A percentile compares a stretch with the other conserved stretches of the same genome.
phyloP scores from a whole-genome alignment of 1,140 invertebrate species.

The Leptinotarsa texana region DNA sequence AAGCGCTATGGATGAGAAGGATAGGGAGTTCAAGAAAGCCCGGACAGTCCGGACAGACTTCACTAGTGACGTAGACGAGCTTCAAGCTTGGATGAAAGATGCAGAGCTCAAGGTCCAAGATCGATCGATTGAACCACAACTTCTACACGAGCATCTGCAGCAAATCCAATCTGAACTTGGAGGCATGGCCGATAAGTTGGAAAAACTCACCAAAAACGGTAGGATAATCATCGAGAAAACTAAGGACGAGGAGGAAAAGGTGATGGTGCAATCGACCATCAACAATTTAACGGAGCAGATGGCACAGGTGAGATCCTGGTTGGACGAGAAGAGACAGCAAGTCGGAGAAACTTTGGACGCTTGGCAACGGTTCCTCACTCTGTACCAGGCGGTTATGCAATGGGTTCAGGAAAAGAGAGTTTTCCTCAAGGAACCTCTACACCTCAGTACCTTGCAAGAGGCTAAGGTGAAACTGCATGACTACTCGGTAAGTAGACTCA shows the following conservation, averaged over 20 bases:
- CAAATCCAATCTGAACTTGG: slow-evolving; percentile 76
- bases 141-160: slow-evolving; percentile 76
- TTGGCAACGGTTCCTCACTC: slow-evolving; percentile 81
- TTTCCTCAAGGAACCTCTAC: slow-evolving; percentile 77
- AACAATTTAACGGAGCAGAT: slow-evolving; percentile 77
- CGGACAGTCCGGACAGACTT: slow-evolving; percentile 80
- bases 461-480: slow-evolving; percentile 84
- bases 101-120: slow-evolving; percentile 84
- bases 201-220: slow-evolving; percentile 76
- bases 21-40: slow-evolving; percentile 82
- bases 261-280: slow-evolving; percentile 75
- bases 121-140: slow-evolving; percentile 73
- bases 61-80: slow-evolving; percentile 74
- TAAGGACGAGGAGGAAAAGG: slow-evolving; percentile 75
- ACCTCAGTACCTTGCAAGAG: slow-evolving; percentile 76
- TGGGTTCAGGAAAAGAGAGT: slow-evolving; percentile 83
- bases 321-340: slow-evolving; percentile 81
- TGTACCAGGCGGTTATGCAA: slow-evolving; percentile 77
- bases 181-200: slow-evolving; percentile 74
- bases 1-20: slow-evolving; percentile 82
- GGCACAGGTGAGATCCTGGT: slow-evolving; percentile 71
- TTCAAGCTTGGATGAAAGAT: slow-evolving; percentile 80
- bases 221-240: slow-evolving; percentile 78
- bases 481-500: slow-evolving; percentile 72
- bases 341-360: slow-evolving; percentile 86